Base-by-base conservation (phyloP, 2,113 vertebrate genomes). In the Halichoeres trimaculatus region DNA sequence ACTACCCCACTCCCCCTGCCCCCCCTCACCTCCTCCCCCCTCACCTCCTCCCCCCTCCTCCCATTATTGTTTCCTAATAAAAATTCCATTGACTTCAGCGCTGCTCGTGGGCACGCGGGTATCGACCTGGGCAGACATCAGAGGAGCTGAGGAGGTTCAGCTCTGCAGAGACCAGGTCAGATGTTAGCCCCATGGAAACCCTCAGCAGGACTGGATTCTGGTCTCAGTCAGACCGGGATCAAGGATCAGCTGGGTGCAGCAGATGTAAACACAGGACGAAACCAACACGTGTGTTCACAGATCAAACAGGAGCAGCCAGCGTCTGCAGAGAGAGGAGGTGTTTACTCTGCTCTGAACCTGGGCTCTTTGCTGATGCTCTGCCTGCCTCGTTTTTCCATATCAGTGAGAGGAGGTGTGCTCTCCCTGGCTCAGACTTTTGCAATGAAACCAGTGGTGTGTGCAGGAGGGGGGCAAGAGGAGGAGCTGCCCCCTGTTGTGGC, bases 61-160 rank as follows among this genome's bases (percentile, higher is more conserved):
- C 71, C 80, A 82, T 90, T 88, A 85, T 84, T 89, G 78, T 87
- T 80, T 84, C 78, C 86, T 89, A 88, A 91, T 91, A 92, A 93
- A 90, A 89, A 91, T 89, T 89, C 79, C 78, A 89, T 90, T 88
- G 88, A 92, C 87, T 86, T 81, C 76, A 62, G 61, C 82, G 52
- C 36, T 36, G 83, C 85, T 90, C 48, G 68, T 85, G 88, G 89
- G 86, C 87, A 87, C 50, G 47, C 65, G 64, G 54, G 68, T 82
- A 91, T 90, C 76, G 90, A 90, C 78, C 88, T 73, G 68, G 24
- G 83, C 66, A 68, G 80, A 48, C 78, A 77, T 84, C 70, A 74
- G 80, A 63, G 10, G 58, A 74, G 48, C 78, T 74, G 84, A 87
- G 85, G 83, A 84, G 85, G 78, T 72, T 45, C 70, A 69, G 48